Base-by-base conservation (phyloP, 1,140 invertebrate genomes). In the Diachasma alloeum region DNA sequence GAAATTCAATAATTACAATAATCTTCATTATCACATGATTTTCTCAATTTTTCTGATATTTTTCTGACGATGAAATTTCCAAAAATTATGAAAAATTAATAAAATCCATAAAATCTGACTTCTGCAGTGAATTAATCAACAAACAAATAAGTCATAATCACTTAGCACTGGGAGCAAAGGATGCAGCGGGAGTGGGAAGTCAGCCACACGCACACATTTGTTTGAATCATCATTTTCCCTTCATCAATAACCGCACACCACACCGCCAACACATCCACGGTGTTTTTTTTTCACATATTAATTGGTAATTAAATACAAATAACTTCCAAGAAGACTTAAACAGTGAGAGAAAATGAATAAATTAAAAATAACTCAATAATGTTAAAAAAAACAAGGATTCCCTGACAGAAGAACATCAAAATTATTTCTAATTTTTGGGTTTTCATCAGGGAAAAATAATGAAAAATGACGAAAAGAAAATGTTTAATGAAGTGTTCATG, bases 251-350 rank as follows among this genome's bases (percentile, higher is more conserved):
- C 83, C 85, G 87, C 86, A 90, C 88, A 89, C 88, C 88, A 89
- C 88, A 89, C 88, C 88, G 88, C 88, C 88, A 89, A 90, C 88
- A 90, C 88, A 89, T 89, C 88, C 88, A 90, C 88, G 88, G 87
- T 90, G 85, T 86, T 89, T 87, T 82, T 87, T 82, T 75, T 75
- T 73, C 46, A 26, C 19, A 44, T 48, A 76, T 44, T 44, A 46
- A 48, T 44, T 44, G 70, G 48, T 53, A 15, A 56, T 72, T 31
- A 56, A 31, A 37, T 72, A 56, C 24, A 36, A 26, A 72, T 56
- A 36, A 36, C 10, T 53, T 31, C 19, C 11, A 46, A 48, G 13
- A 68, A 68, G 13, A 42, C 10, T 15, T 68, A 17, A 68, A 39
- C 6, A 68, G 0, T 39, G 11, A 36, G 9, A 39, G 17, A 26